These are phyloP conservation scores for Macrostomum lignano DNA, from an alignment of 1,140 invertebrate species.

Conservation along the genomic window DNA sequence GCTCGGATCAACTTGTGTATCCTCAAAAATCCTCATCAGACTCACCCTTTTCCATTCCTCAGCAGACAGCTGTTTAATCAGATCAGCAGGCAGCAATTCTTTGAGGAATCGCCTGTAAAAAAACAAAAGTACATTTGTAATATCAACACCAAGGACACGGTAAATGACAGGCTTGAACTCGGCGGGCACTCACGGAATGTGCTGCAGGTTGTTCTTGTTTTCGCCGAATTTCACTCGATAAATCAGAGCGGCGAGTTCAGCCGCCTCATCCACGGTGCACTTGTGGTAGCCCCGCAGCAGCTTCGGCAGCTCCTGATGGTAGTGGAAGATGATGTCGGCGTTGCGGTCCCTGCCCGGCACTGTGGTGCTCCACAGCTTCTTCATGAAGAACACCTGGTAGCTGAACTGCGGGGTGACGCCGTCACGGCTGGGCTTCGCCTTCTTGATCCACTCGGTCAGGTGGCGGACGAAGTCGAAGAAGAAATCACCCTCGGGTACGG, in stretches of 20 bases:
- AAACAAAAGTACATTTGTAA: too few species aligned
- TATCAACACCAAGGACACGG: too few species aligned
- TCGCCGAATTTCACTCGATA: constrained; percentile 79
- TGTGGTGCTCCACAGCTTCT: constrained; percentile 95
- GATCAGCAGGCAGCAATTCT: constrained; percentile 67
- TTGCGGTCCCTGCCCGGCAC: constrained; percentile 82
- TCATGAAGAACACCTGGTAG: constrained; percentile 98
- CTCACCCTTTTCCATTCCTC: constrained; percentile 61
- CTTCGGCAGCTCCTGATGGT: constrained; percentile 42
- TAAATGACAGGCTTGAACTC: too few species aligned
- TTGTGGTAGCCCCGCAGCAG: constrained; percentile 39
- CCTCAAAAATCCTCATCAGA: too few species aligned
- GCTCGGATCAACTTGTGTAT: too few species aligned
- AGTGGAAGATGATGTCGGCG: constrained; percentile 92
- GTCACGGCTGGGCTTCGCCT: constrained; percentile 63
- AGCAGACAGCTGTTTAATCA: constrained; percentile 59
- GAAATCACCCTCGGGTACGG: constrained; percentile 94
- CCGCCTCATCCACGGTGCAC: constrained; percentile 45
- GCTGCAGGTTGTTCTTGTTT: constrained; percentile 71
- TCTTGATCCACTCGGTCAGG: constrained; percentile 91
- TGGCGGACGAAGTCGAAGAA: constrained; percentile 98
- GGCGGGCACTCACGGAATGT: too few species aligned
- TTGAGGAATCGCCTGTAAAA: constrained; percentile 68
- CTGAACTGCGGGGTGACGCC: constrained; percentile 57
- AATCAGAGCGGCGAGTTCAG: constrained; percentile 63